Conservation (phyloP, 2,113 vertebrate genomes). For the Campylorhamphus procurvoides region DNA sequence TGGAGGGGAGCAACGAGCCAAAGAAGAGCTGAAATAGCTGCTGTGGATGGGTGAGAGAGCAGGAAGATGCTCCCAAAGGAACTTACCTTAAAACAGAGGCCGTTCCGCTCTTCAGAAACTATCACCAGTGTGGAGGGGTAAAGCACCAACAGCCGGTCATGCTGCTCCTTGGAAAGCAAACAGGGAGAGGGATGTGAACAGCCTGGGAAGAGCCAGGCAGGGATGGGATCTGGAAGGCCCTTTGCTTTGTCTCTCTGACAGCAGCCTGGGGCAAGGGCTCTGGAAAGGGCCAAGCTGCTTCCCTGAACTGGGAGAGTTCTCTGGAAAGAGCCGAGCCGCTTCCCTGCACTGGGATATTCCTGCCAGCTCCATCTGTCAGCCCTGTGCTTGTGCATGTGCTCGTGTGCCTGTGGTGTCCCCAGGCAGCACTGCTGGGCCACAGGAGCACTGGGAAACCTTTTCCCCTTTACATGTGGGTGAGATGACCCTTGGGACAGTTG, state of each 20-base stretch:
- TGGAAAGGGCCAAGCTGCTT: neutral
- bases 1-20: neutral
- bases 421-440: neutral
- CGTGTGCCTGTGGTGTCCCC: neutral
- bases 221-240: neutral
- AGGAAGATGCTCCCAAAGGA: neutral
- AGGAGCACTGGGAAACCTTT: neutral
- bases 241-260: neutral
- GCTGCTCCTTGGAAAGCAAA: slow-evolving; percentile 80
- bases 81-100: slow-evolving; percentile 90
- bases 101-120: slow-evolving; percentile 82
- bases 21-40: neutral
- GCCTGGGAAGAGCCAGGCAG: neutral
- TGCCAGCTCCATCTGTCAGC: neutral
- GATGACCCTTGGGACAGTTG: neutral
- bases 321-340: neutral
- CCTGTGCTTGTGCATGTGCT: neutral
- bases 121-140: slow-evolving; percentile 91
- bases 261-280: neutral
- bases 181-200: neutral
- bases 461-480: neutral
- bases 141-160: slow-evolving; percentile 87
- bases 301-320: neutral
- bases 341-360: neutral
- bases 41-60: neutral